Base-by-base conservation (phyloP, 2,113 vertebrate genomes). In the Percopsis transmontana region DNA sequence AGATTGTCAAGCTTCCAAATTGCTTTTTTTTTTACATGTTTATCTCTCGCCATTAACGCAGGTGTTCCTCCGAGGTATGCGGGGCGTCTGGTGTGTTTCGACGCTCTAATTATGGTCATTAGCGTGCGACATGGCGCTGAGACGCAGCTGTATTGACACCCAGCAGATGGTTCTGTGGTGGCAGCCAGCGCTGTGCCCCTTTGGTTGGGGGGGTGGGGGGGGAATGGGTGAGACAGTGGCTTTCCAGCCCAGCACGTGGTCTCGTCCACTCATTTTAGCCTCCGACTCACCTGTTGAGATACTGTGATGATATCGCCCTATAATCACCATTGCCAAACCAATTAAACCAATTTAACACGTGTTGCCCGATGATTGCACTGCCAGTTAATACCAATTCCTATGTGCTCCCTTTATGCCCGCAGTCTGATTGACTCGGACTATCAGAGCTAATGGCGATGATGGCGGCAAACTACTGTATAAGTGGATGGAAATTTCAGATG, bases 41-140 rank as follows among this genome's bases (percentile, higher is more conserved):
- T 57, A 44, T 20, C 39, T 38, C 40, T 20, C 24, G 42, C 8
- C 20, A 23, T 24, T 23, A 40, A 33, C 41, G 33, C 73, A 68
- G 63, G 59, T 75, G 76, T 63, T 79, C 72, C 50, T 40, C 47
- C 14, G 41, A 14, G 55, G 19, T 78, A 70, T 23, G 47, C 52
- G 23, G 67, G 68, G 68, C 72, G 76, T 70, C 41, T 19, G 4
- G 64, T 68, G 53, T 72, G 54, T 64, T 44, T 70, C 69, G 48
- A 2, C 42, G 57, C 84, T 79, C 57, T 83, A 70, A 91, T 89
- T 82, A 83, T 54, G 68, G 82, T 83, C 77, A 80, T 90, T 91
- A 87, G 66, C 62, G 59, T 80, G 47, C 78, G 62, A 73, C 58
- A 23, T 70, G 85, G 80, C 40, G 57, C 66, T 58, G 66, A 73